These are phyloP conservation scores for Drosophila busckii DNA, from an alignment of 1,140 invertebrate genomes.

Conservation along the genomic window DNA sequence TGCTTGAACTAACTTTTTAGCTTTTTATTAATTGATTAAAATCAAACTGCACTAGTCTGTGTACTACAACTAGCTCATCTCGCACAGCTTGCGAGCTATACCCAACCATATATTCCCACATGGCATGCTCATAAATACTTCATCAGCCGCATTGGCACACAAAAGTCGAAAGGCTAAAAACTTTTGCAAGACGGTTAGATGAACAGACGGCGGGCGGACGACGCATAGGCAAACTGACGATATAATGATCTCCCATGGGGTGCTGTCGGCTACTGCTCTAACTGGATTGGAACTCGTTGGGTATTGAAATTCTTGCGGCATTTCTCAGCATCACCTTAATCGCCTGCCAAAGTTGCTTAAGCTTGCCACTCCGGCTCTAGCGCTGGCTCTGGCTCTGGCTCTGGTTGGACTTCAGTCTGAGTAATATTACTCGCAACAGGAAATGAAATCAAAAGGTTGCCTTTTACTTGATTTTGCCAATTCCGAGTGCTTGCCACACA, in stretches of 20 bases:
- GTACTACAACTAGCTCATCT: too few species aligned
- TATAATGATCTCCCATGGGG: conserved; percentile 73
- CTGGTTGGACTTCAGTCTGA: conserved; percentile 11
- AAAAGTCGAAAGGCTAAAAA: conserved; percentile 56
- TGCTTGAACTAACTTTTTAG: too few species aligned
- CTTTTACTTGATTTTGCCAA: conserved; percentile 72
- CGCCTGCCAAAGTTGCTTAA: conserved; percentile 76
- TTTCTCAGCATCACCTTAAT: conserved; percentile 72
- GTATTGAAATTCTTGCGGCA: conserved; percentile 70
- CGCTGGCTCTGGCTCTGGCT: conserved; percentile 12
- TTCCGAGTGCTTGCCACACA: conserved; percentile 33
- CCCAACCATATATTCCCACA: neutral
- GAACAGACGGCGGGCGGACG: conserved; percentile 1
- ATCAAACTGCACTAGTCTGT: too few species aligned
- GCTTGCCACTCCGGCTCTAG: conserved; percentile 36
- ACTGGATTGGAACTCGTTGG: conserved; percentile 49
- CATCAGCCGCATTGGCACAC: conserved; percentile 49
- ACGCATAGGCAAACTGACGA: conserved; percentile 57
- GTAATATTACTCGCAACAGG: conserved; percentile 75
- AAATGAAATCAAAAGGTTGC: conserved; percentile 76
- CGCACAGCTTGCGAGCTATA: too few species aligned
- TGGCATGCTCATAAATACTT: conserved; percentile 66
- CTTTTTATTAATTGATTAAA: too few species aligned
- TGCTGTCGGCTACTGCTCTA: neutral
- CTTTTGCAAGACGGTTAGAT: conserved; percentile 33